Evolutionary conservation across 2,888 invertebrate species (phyloP), one percentile per base, ranked within the genome.

Genomic region (Fissipunctia ypsillon): DNA sequence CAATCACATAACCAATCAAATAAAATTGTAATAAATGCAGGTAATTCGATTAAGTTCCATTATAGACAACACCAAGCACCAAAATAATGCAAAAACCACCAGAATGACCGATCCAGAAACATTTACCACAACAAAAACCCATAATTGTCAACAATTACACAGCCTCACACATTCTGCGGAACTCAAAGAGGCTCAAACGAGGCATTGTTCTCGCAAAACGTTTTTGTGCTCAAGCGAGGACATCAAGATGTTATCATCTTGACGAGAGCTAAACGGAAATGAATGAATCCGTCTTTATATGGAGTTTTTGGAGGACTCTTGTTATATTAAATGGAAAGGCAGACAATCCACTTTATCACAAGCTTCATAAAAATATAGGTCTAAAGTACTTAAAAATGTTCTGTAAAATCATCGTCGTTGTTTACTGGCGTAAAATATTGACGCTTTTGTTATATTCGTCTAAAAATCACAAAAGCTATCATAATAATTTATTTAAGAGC

Each of bases 251-350:
- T 69, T 85, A 87, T 85, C 87, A 45, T 54, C 71, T 68, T 81
- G 83, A 86, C 77, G 73, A 83, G 80, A 86, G 81, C 80, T 81
- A 69, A 84, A 83, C 81, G 90, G 90, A 90, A 91, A 91, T 90
- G 86, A 90, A 90, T 87, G 87, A 83, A 87, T 88, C 79, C 78
- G 75, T 75, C 83, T 80, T 83, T 84, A 83, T 85, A 83, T 61
- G 67, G 76, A 71, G 69, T 77, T 83, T 86, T 81, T 81, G 84
- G 84, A 70, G 69, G 70, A 61, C 48, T 35, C n/a, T 73, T 60
- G 52, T 83, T 73, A 69, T 70, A 59, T 69, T 60, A 54, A 81
- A 70, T 71, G 76, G 74, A 2, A 16, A 6, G 0, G 5, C 84
- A 83, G 84, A 83, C 83, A 61, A 68, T 45, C 68, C 61, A 80